Percentiles rank a stretch among this genome's conserved stretches.
These are phyloP conservation scores for Chaitophorus viminalis DNA, from an alignment of 2,888 invertebrate species.

Conservation along the genomic window DNA sequence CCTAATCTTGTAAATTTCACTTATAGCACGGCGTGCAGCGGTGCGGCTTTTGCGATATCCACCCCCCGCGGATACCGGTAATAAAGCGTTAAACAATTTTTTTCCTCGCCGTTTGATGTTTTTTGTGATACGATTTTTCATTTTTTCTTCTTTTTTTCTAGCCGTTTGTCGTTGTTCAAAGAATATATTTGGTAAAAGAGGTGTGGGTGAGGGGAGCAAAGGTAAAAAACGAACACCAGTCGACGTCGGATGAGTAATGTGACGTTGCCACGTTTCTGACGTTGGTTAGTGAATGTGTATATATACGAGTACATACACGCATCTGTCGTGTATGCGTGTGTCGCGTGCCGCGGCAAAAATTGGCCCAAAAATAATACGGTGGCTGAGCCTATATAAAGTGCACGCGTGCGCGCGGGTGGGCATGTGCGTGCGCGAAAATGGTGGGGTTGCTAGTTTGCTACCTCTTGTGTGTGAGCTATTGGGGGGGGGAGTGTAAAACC, in stretches of 20 bases:
- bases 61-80: slow-evolving; percentile 11
- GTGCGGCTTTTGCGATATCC: slow-evolving; percentile 20
- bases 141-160: not conserved
- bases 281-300: slow-evolving; percentile 12
- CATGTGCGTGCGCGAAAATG: not conserved
- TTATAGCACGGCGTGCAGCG: not conserved
- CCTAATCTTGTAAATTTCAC: slow-evolving; percentile 30
- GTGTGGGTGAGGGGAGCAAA: not conserved
- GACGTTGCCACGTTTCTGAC: slow-evolving; percentile 53
- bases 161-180: slow-evolving; percentile 21
- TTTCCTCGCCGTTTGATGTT: slow-evolving; percentile 33
- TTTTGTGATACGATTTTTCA: slow-evolving; percentile 41
- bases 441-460: not conserved
- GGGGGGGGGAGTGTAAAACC: not conserved
- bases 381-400: not conserved
- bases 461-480: not conserved
- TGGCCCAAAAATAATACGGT: slow-evolving; percentile 1
- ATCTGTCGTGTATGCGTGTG: slow-evolving; percentile 38
- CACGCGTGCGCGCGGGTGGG: not conserved
- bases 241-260: slow-evolving; percentile 56
- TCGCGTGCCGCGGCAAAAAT: slow-evolving; percentile 55
- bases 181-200: not conserved
- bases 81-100: slow-evolving; percentile 39
- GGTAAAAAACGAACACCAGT: slow-evolving; percentile 27
- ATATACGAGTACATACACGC: not conserved